Percentiles rank a stretch among this genome's conserved stretches.
Evolutionary conservation across 2,797 vertebrate genomes (phyloP).

Genomic region (Euphonia xanthogaster): DNA sequence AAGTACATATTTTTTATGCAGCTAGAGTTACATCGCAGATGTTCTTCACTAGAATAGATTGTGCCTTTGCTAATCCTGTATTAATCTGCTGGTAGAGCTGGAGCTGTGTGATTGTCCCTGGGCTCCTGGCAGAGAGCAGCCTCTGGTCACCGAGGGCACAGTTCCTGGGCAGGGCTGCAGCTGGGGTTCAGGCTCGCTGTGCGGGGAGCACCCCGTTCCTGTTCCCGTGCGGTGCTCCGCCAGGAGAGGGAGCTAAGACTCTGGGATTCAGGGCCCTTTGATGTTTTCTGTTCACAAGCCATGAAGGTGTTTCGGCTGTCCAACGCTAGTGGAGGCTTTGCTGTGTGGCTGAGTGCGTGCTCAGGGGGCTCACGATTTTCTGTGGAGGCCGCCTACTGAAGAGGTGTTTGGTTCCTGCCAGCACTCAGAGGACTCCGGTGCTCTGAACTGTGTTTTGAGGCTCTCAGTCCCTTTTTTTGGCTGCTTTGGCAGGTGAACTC

Average conservation of each 20-base stretch:
- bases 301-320: not conserved
- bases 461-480: not conserved
- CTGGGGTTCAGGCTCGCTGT: not conserved
- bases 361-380: not conserved
- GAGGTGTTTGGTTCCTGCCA: not conserved
- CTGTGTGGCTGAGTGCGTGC: not conserved
- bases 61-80: conserved; percentile 36
- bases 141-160: not conserved
- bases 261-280: conserved; percentile 51
- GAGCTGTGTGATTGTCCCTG: not conserved
- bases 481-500: not conserved
- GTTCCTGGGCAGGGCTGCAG: not conserved
- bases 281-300: not conserved
- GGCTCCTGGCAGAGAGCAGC: not conserved
- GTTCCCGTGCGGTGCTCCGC: conserved; percentile 27
- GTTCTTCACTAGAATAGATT: conserved; percentile 34
- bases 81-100: not conserved
- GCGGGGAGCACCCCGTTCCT: not conserved
- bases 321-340: not conserved
- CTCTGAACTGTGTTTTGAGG: not conserved
- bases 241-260: conserved; percentile 64
- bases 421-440: not conserved
- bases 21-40: conserved; percentile 36
- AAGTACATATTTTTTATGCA: conserved; percentile 26
- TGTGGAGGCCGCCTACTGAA: not conserved